Evolutionary conservation across 2,113 vertebrate species (phyloP), one percentile per base, ranked within the genome.

Genomic region (Ariopsis seemanni): DNA sequence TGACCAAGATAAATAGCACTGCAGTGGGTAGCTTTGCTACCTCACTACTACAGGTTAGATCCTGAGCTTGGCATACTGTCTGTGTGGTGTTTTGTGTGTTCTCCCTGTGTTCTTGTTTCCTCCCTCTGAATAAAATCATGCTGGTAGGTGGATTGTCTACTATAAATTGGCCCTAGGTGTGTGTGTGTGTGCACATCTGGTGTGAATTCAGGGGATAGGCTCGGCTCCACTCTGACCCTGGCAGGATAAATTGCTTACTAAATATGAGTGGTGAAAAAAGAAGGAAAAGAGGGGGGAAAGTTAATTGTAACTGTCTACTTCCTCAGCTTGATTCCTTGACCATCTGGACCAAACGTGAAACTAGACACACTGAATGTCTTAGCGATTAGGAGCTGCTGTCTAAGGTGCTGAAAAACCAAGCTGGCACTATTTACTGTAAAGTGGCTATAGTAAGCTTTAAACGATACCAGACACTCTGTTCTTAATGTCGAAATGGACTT

Each of bases 341-440:
- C 48, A 77, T 86, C 74, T 34, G 17, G 52, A 30, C n/a, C 18
- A 60, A 60, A 30, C 4, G 4, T 34, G 78, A 80, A 30, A 34
- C 1, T 17, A 60, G 55, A 80, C 55, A 42, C 27, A 63, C 72
- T 34, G 18, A 17, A 12, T 10, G 1, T 4, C 30, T 48, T 18
- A 25, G 27, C 6, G 25, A 30, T 17, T 62, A 5, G 15, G n/a
- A 42, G 87, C 78, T 92, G 92, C 93, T 95, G 94, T 95, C 95
- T 95, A 88, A 93, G 93, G 94, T 93, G 90, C 91, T 91, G 92
- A 91, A 94, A 93, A 91, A 82, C 89, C 60, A 42, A 42, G 30
- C 20, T 62, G 34, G 5, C 17, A 60, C 27, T 42, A 10, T 82
- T 62, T 22, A 42, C 18, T 60, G 53, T 53, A 80, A 20, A 27